Conservation (phyloP, 2,113 vertebrate species). For the Castor canadensis region DNA sequence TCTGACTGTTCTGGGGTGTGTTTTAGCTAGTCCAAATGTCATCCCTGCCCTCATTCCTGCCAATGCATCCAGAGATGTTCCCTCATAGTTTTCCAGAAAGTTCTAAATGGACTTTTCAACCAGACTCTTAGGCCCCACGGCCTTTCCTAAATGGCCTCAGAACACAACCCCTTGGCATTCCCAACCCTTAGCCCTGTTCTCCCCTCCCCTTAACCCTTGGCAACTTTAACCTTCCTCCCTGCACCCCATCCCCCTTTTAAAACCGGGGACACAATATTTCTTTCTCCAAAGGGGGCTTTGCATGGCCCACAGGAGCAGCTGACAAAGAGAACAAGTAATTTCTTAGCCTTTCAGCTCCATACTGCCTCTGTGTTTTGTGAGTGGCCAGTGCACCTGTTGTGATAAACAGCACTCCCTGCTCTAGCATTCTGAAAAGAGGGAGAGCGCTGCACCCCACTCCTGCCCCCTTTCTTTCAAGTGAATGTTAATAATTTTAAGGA, state of each 20-base stretch:
- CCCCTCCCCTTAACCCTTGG: background rate
- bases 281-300: slow-evolving; percentile 81
- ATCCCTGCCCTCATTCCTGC: background rate
- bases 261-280: slow-evolving; percentile 70
- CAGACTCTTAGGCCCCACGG: background rate
- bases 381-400: slow-evolving; percentile 85
- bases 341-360: slow-evolving; percentile 83
- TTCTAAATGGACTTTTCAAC: background rate
- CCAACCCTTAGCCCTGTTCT: background rate
- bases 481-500: slow-evolving; percentile 81
- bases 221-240: slow-evolving; percentile 20
- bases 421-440: slow-evolving; percentile 79
- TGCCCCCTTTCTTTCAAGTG: slow-evolving; percentile 77
- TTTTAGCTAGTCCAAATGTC: background rate
- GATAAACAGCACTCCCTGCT: slow-evolving; percentile 82
- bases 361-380: slow-evolving; percentile 82
- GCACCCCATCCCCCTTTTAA: slow-evolving; percentile 48
- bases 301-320: slow-evolving; percentile 80
- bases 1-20: background rate
- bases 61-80: background rate
- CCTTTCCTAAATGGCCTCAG: background rate
- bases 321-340: slow-evolving; percentile 86
- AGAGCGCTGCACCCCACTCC: slow-evolving; percentile 30
- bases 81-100: slow-evolving; percentile 38
- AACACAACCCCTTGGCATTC: background rate